Base-by-base conservation (phyloP, 2,888 invertebrate genomes). In the Platycheirus albimanus region DNA sequence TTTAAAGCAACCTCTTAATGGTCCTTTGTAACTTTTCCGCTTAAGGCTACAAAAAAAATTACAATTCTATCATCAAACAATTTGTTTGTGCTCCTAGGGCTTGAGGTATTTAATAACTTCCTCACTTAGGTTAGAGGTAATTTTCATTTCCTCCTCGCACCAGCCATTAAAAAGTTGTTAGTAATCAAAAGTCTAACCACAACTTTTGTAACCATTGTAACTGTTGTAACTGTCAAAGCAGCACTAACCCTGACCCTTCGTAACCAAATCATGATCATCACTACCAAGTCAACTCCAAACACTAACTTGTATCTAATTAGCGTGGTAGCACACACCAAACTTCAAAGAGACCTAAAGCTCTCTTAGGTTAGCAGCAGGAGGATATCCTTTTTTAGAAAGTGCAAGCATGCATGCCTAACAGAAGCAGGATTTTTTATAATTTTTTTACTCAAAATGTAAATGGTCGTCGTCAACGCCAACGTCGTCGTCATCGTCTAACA, bases 221-320 rank as follows among this genome's bases (percentile, higher is more conserved):
- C 30, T 45, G 43, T 7, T 51, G 41, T 30, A 67, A 13, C 20
- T 45, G 45, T 33, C 63, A 70, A 49, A 30, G 38, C 78, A 47
- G 33, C 19, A 56, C 63, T 80, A 80, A 76, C 80, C 80, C 76
- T 81, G 76, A 76, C 76, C 76, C 49, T 56, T 28, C 8, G 3
- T 24, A 56, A 74, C 75, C 49, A 63, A 51, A 38, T 51, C 71
- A 36, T 45, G 52, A 45, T 49, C 63, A 45, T 11, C 28, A 58
- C 41, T 15, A 58, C 41, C 41, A 58, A 58, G 58, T 58, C 41
- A 58, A 51, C 45, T 47, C 10, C n/a, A 74, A 67, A 58, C 72
- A 51, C 56, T 64, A 41, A 15, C 58, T 45, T 51, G 5, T 52
- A 70, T 79, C 66, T 72, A 79, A 76, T 76, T 70, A 76, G 70